Conservation (phyloP, 2,797 vertebrate genomes). For the Carduelis carduelis region DNA sequence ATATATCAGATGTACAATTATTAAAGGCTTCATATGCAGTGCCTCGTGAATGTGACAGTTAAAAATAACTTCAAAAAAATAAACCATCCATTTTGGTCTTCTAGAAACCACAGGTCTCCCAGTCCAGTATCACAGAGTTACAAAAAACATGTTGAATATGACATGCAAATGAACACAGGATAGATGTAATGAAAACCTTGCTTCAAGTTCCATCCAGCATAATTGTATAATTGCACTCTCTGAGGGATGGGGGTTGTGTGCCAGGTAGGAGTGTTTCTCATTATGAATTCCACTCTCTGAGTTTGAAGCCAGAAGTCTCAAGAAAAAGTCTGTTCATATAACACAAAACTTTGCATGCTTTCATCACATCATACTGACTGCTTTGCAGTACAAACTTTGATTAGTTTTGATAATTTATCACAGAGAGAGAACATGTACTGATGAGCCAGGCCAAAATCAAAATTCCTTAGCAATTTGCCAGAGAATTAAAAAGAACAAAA, state of each 20-base stretch:
- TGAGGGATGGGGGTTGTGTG: neutral
- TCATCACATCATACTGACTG: neutral
- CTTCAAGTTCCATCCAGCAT: neutral
- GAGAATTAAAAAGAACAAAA: neutral
- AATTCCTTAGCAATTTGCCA: neutral
- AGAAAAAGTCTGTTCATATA: neutral
- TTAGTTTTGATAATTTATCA: neutral
- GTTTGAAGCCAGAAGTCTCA: neutral
- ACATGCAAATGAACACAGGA: neutral
- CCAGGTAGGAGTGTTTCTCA: neutral
- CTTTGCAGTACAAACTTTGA: neutral
- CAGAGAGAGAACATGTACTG: neutral
- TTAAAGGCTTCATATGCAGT: neutral
- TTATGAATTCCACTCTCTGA: neutral
- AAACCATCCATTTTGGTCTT: neutral
- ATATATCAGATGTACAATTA: neutral
- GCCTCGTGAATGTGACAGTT: neutral
- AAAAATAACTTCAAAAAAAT: neutral
- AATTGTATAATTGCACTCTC: neutral
- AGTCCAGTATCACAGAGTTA: accelerated
- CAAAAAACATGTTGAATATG: neutral
- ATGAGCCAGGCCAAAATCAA: neutral
- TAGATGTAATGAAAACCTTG: neutral
- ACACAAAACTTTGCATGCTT: neutral
- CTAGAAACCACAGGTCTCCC: neutral